Percentiles rank a stretch among this genome's conserved stretches.
These are phyloP conservation scores for Microcebus lehilahytsara DNA, from an alignment of 2,113 vertebrate genomes.

Conservation along the genomic window DNA sequence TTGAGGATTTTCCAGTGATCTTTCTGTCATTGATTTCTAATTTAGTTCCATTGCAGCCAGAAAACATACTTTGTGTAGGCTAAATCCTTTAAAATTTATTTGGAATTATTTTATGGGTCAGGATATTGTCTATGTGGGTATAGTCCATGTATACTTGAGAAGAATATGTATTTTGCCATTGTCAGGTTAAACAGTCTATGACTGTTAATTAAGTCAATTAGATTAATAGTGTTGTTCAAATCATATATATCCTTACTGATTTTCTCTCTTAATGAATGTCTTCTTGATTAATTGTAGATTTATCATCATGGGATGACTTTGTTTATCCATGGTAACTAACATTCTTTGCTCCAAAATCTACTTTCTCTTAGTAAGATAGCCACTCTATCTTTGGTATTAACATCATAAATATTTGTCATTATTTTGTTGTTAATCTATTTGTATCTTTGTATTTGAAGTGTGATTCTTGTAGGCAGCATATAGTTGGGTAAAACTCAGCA, in stretches of 20 bases:
- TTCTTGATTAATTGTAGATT: not conserved
- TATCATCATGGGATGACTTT: not conserved
- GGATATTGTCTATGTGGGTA: not conserved
- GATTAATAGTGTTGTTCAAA: not conserved
- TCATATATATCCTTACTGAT: not conserved
- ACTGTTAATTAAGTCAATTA: not conserved
- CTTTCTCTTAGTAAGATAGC: not conserved
- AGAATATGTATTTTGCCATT: not conserved
- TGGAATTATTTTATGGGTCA: not conserved
- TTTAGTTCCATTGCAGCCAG: not conserved
- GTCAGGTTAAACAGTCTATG: not conserved
- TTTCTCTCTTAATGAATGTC: constrained; percentile 1
- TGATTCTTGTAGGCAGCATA: not conserved
- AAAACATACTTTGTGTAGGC: not conserved
- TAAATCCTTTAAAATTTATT: not conserved
- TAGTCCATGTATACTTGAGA: not conserved
- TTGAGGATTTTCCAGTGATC: not conserved
- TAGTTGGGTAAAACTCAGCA: not conserved
- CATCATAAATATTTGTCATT: not conserved
- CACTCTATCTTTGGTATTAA: not conserved
- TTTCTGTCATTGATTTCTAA: not conserved
- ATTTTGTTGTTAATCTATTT: not conserved
- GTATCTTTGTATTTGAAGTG: not conserved
- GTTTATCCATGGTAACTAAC: not conserved
- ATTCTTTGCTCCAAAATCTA: not conserved